Percentiles rank a stretch among this genome's conserved stretches.
Evolutionary conservation across 2,888 invertebrate species (phyloP).

Genomic region (Enchytraeus crypticus): DNA sequence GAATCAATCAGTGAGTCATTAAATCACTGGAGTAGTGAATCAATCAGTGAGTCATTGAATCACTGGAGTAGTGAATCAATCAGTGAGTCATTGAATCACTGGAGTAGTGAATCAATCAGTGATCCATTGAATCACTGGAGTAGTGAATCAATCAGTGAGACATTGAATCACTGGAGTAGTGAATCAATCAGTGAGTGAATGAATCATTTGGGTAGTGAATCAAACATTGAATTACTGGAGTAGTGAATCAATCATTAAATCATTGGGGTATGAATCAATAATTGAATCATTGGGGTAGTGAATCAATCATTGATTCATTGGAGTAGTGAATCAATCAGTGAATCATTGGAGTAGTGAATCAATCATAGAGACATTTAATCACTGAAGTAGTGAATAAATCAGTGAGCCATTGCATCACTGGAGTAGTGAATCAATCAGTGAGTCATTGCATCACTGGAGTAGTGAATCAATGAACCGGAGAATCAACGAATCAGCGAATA

Average conservation of each 20-base stretch:
- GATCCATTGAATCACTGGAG: no score
- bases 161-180: neutral
- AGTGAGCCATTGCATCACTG: neutral
- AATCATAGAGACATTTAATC: neutral
- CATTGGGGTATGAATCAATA: neutral
- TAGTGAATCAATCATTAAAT: no score
- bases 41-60: no score
- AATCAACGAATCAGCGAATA: neutral
- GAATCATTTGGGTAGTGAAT: neutral
- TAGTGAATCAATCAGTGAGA: neutral
- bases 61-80: no score
- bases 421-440: neutral
- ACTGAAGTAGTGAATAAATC: neutral
- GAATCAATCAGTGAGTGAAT: neutral
- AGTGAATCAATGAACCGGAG: neutral
- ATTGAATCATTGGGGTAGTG: neutral
- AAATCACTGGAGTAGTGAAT: no score
- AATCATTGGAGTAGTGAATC: neutral
- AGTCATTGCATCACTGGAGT: neutral
- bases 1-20: no score
- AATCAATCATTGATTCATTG: neutral
- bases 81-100: no score
- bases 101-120: no score
- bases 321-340: neutral
- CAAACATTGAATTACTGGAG: neutral